A percentile compares a stretch with the other conserved stretches of the same genome.
These are phyloP conservation scores for Aleiodes leptofemur DNA, from an alignment of 2,888 invertebrate genomes.

Conservation along the genomic window DNA sequence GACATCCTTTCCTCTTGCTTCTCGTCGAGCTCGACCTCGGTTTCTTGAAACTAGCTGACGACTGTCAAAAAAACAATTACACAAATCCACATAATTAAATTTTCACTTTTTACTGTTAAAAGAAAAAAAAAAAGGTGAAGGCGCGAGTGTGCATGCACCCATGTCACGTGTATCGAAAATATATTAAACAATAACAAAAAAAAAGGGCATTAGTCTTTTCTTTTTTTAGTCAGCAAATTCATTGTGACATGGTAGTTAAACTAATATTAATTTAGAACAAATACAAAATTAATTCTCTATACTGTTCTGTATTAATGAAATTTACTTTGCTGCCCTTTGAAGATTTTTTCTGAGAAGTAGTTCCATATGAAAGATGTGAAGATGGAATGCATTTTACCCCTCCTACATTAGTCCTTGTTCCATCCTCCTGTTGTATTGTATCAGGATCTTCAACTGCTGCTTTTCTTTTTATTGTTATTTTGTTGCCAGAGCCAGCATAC, in stretches of 20 bases:
- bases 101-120: slow-evolving; percentile 27
- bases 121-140: slow-evolving; percentile 30
- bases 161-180: slow-evolving; percentile 52
- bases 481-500: slow-evolving; percentile 88
- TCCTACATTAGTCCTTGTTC: slow-evolving; percentile 73
- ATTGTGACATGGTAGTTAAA: slow-evolving; percentile 44
- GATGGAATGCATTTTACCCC: slow-evolving; percentile 71
- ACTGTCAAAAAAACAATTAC: slow-evolving; percentile 57
- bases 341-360: slow-evolving; percentile 70
- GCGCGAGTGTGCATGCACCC: slow-evolving; percentile 16
- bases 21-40: slow-evolving; percentile 74
- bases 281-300: slow-evolving; percentile 33
- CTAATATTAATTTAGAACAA: slow-evolving; percentile 55
- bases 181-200: slow-evolving; percentile 23
- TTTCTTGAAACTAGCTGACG: slow-evolving; percentile 76
- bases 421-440: slow-evolving; percentile 72
- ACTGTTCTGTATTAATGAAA: slow-evolving; percentile 32
- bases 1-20: slow-evolving; percentile 84
- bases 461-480: slow-evolving; percentile 89
- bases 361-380: slow-evolving; percentile 70
- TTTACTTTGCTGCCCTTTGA: slow-evolving; percentile 72
- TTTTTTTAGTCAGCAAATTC: slow-evolving; percentile 54
- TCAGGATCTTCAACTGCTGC: slow-evolving; percentile 77
- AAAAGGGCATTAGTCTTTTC: slow-evolving; percentile 56
- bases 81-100: background rate